Evolutionary conservation across 2,888 invertebrate genomes (phyloP).

Genomic region (Aphidoletes aphidimyza): DNA sequence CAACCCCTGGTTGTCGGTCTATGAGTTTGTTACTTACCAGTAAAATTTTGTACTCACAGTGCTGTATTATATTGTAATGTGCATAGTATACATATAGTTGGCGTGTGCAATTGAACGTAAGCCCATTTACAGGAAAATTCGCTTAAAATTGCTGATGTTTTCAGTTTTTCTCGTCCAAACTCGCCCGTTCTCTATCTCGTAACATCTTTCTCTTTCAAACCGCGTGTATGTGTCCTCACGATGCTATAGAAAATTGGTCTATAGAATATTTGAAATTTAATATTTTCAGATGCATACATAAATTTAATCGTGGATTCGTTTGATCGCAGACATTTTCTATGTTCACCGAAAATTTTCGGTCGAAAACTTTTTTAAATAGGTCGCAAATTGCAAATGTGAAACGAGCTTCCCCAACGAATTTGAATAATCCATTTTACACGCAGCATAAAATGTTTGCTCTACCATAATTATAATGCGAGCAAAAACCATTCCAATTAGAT

Average conservation of each 20-base stretch:
- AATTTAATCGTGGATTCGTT: slow-evolving; percentile 18
- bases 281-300: background rate
- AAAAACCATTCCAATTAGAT: slow-evolving; percentile 37
- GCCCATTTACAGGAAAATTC: slow-evolving; percentile 20
- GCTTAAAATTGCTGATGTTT: slow-evolving; percentile 1
- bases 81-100: background rate
- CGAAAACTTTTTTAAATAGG: slow-evolving; percentile 12
- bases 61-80: slow-evolving; percentile 34
- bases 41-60: background rate
- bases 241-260: background rate
- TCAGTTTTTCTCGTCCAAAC: background rate
- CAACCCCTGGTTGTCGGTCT: background rate
- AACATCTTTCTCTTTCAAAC: background rate
- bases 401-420: background rate
- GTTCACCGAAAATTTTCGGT: background rate
- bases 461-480: background rate
- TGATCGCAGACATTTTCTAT: slow-evolving; percentile 14
- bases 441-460: background rate
- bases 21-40: slow-evolving; percentile 23
- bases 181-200: background rate
- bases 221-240: background rate
- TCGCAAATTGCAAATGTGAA: slow-evolving; percentile 38
- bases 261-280: background rate
- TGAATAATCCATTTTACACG: slow-evolving; percentile 29
- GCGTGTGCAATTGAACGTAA: slow-evolving; percentile 9